phyloP scores from a whole-genome alignment of 2,797 vertebrate species.

The Melanotaenia maccullochi region DNA sequence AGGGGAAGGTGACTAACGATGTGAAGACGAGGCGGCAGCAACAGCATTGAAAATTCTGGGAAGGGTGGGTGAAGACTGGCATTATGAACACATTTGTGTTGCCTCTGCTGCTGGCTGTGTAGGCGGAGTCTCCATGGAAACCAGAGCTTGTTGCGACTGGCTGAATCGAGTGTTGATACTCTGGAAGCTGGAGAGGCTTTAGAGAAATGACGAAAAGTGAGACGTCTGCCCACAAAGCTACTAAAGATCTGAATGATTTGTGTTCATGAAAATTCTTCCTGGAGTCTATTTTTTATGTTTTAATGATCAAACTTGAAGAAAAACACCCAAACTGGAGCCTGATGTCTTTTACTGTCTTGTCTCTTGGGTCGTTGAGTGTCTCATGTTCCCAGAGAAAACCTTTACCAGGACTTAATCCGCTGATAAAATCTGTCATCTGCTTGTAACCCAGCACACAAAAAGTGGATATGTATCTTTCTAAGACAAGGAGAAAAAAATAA shows the following conservation, averaged over 20 bases:
- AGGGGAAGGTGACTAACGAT: constrained; percentile 5
- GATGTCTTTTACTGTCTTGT: constrained; percentile 3
- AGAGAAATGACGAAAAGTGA: constrained; percentile 7
- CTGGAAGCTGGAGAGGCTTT: constrained; percentile 24
- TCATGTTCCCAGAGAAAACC: constrained; percentile 3
- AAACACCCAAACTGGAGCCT: no score
- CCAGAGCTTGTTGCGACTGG: constrained; percentile 56
- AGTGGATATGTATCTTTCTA: not conserved
- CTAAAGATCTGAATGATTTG: not conserved
- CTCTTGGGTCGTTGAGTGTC: constrained; percentile 10
- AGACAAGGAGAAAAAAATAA: not conserved
- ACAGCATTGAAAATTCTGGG: constrained; percentile 21
- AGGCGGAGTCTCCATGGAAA: constrained; percentile 77
- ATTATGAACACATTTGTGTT: constrained; percentile 18
- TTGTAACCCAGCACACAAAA: not conserved
- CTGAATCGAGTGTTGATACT: constrained; percentile 35
- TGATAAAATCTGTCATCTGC: constrained; percentile 26
- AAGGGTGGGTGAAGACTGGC: constrained; percentile 9
- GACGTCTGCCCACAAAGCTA: not conserved
- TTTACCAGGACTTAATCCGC: constrained; percentile 46
- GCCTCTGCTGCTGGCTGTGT: constrained; percentile 63
- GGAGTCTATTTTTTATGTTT: constrained; percentile 4
- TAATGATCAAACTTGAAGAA: no score
- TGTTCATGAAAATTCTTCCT: no score
- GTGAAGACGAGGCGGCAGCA: constrained; percentile 13